phyloP scores from a whole-genome alignment of 2,113 vertebrate species.

The Haemorhous mexicanus region DNA sequence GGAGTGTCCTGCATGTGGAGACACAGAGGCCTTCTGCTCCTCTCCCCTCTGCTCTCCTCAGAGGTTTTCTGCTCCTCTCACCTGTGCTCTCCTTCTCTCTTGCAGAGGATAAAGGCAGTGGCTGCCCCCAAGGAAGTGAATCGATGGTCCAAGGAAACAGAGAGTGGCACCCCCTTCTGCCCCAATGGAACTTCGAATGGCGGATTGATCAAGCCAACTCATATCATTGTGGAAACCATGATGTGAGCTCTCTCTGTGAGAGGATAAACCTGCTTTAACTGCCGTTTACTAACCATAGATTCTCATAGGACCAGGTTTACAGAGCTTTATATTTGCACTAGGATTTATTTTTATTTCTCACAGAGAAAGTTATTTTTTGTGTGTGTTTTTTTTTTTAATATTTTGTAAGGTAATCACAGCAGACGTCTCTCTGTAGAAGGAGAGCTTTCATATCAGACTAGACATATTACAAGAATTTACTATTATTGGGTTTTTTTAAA shows the following conservation, averaged over 20 bases:
- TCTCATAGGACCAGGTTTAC: constrained; percentile 93
- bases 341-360: constrained; percentile 83
- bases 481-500: constrained; percentile 63
- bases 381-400: constrained; percentile 70
- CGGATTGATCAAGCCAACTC: constrained; percentile 86
- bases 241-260: constrained; percentile 92
- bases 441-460: constrained; percentile 75
- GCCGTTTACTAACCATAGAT: constrained; percentile 91
- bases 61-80: not conserved
- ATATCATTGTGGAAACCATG: constrained; percentile 97
- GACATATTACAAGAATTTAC: constrained; percentile 77
- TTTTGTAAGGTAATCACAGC: constrained; percentile 77
- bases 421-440: constrained; percentile 64
- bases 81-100: not conserved
- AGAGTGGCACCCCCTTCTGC: constrained; percentile 70
- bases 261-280: constrained; percentile 82
- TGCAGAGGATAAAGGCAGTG: constrained; percentile 91
- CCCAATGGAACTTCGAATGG: constrained; percentile 76
- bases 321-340: constrained; percentile 90
- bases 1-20: not conserved
- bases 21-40: accelerated
- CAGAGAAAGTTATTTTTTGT: constrained; percentile 78
- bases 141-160: constrained; percentile 73
- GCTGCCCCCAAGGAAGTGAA: constrained; percentile 86
- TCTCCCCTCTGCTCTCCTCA: not conserved